A percentile compares a stretch with the other conserved stretches of the same genome.
These are phyloP conservation scores for Tamandua tetradactyla DNA, from an alignment of 2,797 vertebrate genomes.

Conservation along the genomic window DNA sequence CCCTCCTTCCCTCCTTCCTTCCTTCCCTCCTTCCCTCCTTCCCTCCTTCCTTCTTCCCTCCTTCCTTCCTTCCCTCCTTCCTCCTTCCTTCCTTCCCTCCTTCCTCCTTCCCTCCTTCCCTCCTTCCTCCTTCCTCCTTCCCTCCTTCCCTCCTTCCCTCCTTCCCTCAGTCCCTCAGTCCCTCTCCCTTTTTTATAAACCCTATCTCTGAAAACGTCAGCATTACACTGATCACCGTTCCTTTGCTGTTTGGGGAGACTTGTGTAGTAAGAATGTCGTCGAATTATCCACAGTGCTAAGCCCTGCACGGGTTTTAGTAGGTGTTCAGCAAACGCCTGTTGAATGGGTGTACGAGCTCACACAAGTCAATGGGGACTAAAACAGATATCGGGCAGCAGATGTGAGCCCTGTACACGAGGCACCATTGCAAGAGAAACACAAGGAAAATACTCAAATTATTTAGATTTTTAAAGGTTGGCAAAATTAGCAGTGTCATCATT, in stretches of 20 bases:
- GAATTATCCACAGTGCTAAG: neutral
- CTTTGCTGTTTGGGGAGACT: neutral
- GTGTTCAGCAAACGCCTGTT: fast-evolving
- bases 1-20: neutral
- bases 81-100: too few relatives aligned
- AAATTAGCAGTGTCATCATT: neutral
- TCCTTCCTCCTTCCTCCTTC: too few relatives aligned
- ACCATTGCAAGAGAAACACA: fast-evolving
- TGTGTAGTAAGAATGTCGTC: fast-evolving
- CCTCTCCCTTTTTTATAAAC: too few relatives aligned
- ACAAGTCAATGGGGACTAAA: fast-evolving
- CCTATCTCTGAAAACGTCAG: neutral
- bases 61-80: neutral
- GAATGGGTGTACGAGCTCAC: fast-evolving
- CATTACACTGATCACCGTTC: fast-evolving
- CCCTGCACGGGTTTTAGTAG: fast-evolving
- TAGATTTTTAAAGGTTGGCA: neutral
- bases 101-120: neutral
- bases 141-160: too few relatives aligned
- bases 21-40: neutral
- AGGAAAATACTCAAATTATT: neutral
- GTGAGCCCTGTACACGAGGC: fast-evolving
- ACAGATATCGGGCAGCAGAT: fast-evolving
- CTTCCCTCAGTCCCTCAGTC: neutral
- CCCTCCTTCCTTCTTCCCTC: too few relatives aligned